Conservation (phyloP, 2,797 vertebrate species). For the Myotis vivesi region DNA sequence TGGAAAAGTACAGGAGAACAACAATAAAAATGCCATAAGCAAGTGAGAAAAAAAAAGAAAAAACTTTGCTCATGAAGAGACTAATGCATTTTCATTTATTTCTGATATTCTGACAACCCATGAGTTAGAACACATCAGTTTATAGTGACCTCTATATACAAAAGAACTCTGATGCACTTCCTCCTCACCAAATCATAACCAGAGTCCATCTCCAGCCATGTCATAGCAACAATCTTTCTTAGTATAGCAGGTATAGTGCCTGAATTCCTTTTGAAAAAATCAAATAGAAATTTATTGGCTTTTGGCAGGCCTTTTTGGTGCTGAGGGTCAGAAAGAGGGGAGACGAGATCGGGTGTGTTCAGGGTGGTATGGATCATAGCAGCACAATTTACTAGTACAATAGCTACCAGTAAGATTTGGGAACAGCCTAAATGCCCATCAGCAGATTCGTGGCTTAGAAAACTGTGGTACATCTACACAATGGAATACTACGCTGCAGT, state of each 20-base stretch:
- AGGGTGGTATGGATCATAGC: too few relatives aligned
- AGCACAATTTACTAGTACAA: too few relatives aligned
- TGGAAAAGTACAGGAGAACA: not conserved
- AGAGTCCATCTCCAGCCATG: not conserved
- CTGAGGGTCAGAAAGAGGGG: not conserved
- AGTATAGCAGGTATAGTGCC: not conserved
- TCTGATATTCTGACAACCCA: not conserved
- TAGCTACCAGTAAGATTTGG: too few relatives aligned
- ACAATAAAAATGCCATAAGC: not conserved
- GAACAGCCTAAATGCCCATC: too few relatives aligned
- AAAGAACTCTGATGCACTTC: not conserved
- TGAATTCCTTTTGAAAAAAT: not conserved
- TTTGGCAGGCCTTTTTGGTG: not conserved
- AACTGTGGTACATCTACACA: too few relatives aligned
- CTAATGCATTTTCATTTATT: constrained; percentile 6
- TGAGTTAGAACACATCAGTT: not conserved
- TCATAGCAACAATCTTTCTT: not conserved
- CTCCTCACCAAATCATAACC: not conserved
- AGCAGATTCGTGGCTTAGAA: too few relatives aligned
- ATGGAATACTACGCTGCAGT: too few relatives aligned
- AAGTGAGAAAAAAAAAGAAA: not conserved
- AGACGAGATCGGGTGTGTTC: not conserved
- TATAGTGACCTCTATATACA: not conserved
- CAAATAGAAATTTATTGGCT: not conserved
- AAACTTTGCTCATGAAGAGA: not conserved